Base-by-base conservation (phyloP, 2,113 vertebrate species). In the Sylvia atricapilla region DNA sequence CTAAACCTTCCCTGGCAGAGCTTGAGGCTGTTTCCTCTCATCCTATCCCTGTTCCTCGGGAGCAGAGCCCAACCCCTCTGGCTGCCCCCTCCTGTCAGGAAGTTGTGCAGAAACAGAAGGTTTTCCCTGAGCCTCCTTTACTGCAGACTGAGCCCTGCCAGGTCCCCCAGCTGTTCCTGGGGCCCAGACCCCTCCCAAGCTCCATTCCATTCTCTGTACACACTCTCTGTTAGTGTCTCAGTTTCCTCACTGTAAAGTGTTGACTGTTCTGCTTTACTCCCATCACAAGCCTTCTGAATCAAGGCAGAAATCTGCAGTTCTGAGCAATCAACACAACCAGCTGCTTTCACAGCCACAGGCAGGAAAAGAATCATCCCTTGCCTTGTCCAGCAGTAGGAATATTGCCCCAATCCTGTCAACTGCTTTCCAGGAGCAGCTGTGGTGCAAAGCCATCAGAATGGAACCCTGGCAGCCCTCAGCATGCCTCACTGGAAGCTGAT, bases 61-160 rank as follows among this genome's bases (percentile, higher is more conserved):
- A 46, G 43, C 15, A 64, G 1, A 73, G 6, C 31, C 37, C 0
- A 0, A 33, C 4, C 2, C 25, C n/a, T 2, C 7, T 1, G 0
- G 16, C 53, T 82, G 16, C 2, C 16, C 11, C 20, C n/a, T 76
- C 53, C n/a, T 53, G 46, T 6, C 62, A 83, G 24, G 37, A 9
- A 53, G 5, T 1, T 89, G n/a, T 33, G 41, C 21, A 72, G 28
- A 75, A 11, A 3, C 5, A 47, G 6, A 44, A 18, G n/a, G 53
- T 10, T 5, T 10, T 39, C 16, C 9, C 27, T 11, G 33, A 74
- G 28, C 59, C 52, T 67, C 37, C 24, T 89, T 27, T 83, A 4
- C 41, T 68, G 55, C 47, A 55, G 46, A 7, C 4, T 60, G 1
- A 68, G 46, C 7, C 7, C 6, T 20, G 2, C 8, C 23, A 75